Base-by-base conservation (phyloP, 2,797 vertebrate genomes). In the Sarcoramphus papa region DNA sequence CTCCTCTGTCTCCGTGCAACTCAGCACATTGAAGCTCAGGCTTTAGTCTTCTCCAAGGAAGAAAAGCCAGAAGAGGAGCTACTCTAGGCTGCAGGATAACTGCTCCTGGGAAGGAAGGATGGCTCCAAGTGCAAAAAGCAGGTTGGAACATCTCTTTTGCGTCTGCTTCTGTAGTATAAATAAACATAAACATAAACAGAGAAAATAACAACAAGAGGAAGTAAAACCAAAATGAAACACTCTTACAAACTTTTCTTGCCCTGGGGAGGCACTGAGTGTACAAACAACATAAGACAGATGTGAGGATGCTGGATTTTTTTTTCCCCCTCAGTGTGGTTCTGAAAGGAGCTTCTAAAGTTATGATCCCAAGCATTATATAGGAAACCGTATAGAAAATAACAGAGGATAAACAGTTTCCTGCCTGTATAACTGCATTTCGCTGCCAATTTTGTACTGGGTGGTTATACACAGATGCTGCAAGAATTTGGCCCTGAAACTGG, bases 191-290 rank as follows among this genome's bases (percentile, higher is more conserved):
- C 57, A 69, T 40, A 96, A 94, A 90, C 53, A 84, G 60, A 65
- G 51, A 91, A 94, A 94, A 90, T 28, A 91, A 93, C 54, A 87
- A 76, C 53, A 83, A 72, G 76, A 93, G 89, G 78, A 91, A 96
- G 73, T 68, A 95, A 95, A 95, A 92, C n/a, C 65, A 88, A 88
- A 95, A 86, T 37, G 14, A 95, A 90, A 78, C 67, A n/a, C 56
- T 48, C 40, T 54, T 91, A 35, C 33, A 85, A 88, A 59, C 19
- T 64, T 80, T 69, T 63, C n/a, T 92, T 73, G 64, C 82, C 85
- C 51, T 84, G 57, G 65, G 89, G 79, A 90, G 62, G 14, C 30
- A 24, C 74, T 21, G 56, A 80, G 40, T 41, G 19, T 45, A 88
- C 45, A 92, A 92, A 95, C 35, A 95, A 69, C 75, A 4, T 15